Evolutionary conservation across 2,113 vertebrate genomes (phyloP).

Genomic region (Potamarius usumacintae): DNA sequence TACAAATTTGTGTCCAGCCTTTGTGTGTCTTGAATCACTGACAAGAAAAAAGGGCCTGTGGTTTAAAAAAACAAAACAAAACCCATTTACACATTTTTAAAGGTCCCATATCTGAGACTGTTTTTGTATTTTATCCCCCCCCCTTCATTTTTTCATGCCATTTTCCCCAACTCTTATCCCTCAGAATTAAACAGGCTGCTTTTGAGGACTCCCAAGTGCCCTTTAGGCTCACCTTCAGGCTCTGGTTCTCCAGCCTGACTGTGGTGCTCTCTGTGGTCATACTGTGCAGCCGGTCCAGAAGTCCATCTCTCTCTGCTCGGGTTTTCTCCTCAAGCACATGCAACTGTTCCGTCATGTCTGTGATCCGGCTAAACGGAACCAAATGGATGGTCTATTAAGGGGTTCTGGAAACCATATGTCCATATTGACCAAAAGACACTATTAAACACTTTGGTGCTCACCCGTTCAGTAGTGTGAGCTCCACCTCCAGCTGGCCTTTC

Average conservation of each 20-base stretch:
- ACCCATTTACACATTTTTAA: no score
- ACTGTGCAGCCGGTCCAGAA: conserved; percentile 76
- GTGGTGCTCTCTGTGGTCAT: conserved; percentile 73
- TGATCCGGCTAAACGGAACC: conserved; percentile 71
- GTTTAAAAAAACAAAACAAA: no score
- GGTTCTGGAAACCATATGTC: background rate
- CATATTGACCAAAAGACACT: background rate
- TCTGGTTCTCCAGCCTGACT: conserved; percentile 82
- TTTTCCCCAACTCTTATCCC: no score
- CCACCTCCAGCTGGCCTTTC: conserved; percentile 79
- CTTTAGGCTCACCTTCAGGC: conserved; percentile 76
- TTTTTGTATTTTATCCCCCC: no score
- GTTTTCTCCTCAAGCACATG: conserved; percentile 75
- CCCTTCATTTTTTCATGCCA: no score
- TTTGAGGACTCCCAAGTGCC: background rate
- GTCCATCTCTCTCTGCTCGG: conserved; percentile 70
- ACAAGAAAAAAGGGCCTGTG: no score
- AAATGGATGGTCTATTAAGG: background rate
- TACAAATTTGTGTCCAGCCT: no score
- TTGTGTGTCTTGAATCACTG: no score
- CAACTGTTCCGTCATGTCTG: conserved; percentile 79
- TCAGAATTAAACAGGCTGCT: no score
- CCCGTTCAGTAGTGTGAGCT: conserved; percentile 82
- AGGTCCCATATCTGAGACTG: no score
- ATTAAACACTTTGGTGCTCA: conserved; percentile 57